Evolutionary conservation across 1,140 invertebrate genomes (phyloP), one percentile per base, ranked within the genome.

Genomic region (Drosophila dunni): DNA sequence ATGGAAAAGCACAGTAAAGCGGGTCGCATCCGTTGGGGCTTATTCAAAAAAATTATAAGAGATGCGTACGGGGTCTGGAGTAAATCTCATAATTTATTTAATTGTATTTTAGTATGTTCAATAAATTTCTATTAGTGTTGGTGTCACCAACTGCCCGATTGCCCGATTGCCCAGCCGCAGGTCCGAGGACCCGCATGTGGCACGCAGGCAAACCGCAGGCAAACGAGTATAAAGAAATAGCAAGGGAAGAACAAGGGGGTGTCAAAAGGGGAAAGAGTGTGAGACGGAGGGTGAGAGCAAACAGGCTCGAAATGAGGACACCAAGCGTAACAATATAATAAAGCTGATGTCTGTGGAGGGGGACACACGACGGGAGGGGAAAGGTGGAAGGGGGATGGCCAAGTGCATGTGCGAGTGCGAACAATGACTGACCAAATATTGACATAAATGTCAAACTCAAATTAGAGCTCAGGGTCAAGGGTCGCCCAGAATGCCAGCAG

Each of bases 391-490:
- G 36, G 64, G 33, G 46, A 29, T 11, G 40, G 36, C 20, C 61
- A 50, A 45, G 15, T 66, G 50, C 36, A 42, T 48, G 54, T 68
- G 67, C 36, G 54, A 70, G 73, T 84, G 79, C 80, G 84, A 90
- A 90, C 88, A 91, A 91, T 91, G 82, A 91, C 82, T 91, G 83
- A 79, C 88, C 88, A 91, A 91, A 91, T 91, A 91, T 91, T 91
- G 88, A 91, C 88, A 91, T 91, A 91, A 91, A 83, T 91, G 88
- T 91, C 88, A 91, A 91, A 89, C 84, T 89, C 84, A 90, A 89
- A 91, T 91, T 91, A 91, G 88, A 88, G 80, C 83, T 84, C 88
- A 91, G 88, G 88, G 88, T 91, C 88, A 91, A 91, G 88, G 88
- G 83, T 91, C 82, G 70, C 29, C 42, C 69, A 68, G 34, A 10